phyloP scores from a whole-genome alignment of 2,113 vertebrate species.

The Pelobates fuscus region DNA sequence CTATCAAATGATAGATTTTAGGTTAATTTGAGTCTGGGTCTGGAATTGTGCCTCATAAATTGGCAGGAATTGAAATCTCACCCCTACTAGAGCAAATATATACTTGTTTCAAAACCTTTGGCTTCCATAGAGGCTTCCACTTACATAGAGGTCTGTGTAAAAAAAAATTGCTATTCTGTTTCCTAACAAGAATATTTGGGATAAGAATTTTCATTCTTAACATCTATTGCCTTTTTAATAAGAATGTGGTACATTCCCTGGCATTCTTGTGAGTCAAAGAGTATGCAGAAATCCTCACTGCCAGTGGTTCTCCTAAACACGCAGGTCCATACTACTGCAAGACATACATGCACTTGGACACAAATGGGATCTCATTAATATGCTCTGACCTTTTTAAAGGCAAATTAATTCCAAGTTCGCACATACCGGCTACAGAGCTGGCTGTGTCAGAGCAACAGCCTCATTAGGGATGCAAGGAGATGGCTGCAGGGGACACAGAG shows the following conservation, averaged over 20 bases:
- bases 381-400: slow-evolving; percentile 71
- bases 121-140: no score
- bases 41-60: no score
- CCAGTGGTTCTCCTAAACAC: neutral
- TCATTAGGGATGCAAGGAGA: slow-evolving; percentile 72
- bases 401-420: slow-evolving; percentile 78
- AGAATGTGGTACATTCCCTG: neutral
- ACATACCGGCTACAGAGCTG: slow-evolving; percentile 68
- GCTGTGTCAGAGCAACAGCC: slow-evolving; percentile 73
- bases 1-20: no score
- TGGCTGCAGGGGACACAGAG: slow-evolving; percentile 69
- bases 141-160: no score
- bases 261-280: neutral
- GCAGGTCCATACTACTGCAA: neutral
- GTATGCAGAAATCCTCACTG: neutral
- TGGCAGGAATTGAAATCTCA: no score
- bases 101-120: no score
- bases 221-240: neutral
- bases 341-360: slow-evolving; percentile 14
- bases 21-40: no score
- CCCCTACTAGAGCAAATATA: no score
- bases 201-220: no score
- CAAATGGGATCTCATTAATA: slow-evolving; percentile 67
- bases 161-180: no score
- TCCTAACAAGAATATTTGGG: no score